Conservation (phyloP, 2,797 vertebrate species). For the Gymnoscopelus braueri region DNA sequence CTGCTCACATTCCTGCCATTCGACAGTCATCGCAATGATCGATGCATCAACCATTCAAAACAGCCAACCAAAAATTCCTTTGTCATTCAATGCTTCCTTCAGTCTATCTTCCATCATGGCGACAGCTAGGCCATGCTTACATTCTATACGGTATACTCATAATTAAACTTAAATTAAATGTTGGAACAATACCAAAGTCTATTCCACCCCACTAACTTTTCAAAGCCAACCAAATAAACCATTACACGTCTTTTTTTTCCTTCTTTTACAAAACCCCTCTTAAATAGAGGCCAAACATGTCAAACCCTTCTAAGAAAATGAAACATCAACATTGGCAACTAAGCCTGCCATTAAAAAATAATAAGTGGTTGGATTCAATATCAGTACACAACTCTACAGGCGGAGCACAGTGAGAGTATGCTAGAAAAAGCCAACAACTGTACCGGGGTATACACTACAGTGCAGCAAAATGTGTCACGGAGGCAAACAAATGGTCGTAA, state of each 20-base stretch:
- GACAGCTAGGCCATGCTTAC: slow-evolving; percentile 16
- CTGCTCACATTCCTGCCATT: background rate
- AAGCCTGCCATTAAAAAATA: background rate
- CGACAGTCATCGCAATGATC: background rate
- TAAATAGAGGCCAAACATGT: slow-evolving; percentile 8
- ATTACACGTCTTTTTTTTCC: too few relatives aligned
- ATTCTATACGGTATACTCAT: slow-evolving; percentile 1
- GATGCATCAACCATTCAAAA: background rate
- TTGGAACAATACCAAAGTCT: slow-evolving; percentile 11
- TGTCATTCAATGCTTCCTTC: background rate
- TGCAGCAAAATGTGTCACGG: too few relatives aligned
- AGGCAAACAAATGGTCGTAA: too few relatives aligned
- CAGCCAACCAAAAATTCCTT: slow-evolving; percentile 8
- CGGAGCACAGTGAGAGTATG: background rate
- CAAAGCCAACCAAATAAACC: slow-evolving; percentile 5
- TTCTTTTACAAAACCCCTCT: slow-evolving; percentile 1
- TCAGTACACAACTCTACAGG: background rate
- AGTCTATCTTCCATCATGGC: slow-evolving; percentile 6
- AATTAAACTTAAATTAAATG: slow-evolving; percentile 14
- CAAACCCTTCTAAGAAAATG: background rate
- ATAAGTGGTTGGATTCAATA: background rate
- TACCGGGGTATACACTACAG: too few relatives aligned
- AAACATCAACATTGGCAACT: background rate
- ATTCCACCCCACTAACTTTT: slow-evolving; percentile 32
- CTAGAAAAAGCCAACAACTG: too few relatives aligned